These are phyloP conservation scores for Cephalopachus bancanus DNA, from an alignment of 2,797 vertebrate species.

Conservation along the genomic window DNA sequence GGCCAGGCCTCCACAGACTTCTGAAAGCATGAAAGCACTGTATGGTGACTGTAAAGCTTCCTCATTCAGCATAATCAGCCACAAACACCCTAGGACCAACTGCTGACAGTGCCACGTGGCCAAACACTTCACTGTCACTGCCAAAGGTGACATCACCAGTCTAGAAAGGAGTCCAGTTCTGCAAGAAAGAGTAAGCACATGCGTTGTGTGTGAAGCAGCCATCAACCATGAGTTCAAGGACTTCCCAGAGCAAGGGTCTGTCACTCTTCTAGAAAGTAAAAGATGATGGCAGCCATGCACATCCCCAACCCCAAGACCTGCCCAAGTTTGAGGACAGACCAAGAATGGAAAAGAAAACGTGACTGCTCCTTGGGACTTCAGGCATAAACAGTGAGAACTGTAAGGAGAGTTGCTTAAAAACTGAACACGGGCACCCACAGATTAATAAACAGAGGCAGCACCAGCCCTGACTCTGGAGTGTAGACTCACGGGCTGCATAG, in stretches of 20 bases:
- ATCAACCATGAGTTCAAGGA: neutral
- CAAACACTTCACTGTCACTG: slow-evolving; percentile 7
- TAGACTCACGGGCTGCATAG: neutral
- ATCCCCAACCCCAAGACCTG: neutral
- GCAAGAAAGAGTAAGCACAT: neutral
- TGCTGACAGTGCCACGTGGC: neutral
- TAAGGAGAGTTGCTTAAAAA: slow-evolving; percentile 42
- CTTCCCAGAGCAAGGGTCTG: neutral
- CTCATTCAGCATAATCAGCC: neutral
- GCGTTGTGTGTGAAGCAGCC: neutral
- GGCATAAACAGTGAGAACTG: neutral
- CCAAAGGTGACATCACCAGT: neutral
- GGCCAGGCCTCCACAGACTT: neutral
- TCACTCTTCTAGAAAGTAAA: neutral
- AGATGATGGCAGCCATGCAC: neutral
- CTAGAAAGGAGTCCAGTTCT: slow-evolving; percentile 7
- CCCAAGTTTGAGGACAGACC: neutral
- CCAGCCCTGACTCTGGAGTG: neutral
- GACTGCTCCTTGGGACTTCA: neutral
- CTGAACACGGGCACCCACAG: neutral
- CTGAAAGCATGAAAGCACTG: neutral
- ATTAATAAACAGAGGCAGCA: neutral
- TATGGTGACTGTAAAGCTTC: neutral
- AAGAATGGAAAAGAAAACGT: neutral
- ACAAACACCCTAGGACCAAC: neutral